These are phyloP conservation scores for Proterorhinus semilunaris DNA, from an alignment of 2,113 vertebrate species.

Conservation along the genomic window DNA sequence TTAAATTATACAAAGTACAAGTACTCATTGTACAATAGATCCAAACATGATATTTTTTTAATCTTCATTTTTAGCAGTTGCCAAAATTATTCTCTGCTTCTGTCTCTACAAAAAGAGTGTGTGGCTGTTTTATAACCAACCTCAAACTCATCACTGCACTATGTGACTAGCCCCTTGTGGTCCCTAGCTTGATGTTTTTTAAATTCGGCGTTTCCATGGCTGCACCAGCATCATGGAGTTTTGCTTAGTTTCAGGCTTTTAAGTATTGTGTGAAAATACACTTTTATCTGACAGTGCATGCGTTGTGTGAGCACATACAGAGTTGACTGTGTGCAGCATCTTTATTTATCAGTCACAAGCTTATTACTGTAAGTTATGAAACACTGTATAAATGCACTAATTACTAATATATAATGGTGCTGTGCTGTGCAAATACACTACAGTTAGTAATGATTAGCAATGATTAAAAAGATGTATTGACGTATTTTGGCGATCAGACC, in stretches of 20 bases:
- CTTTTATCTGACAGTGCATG: conserved; percentile 5
- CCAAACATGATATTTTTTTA: too few species aligned
- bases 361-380: conserved; percentile 6
- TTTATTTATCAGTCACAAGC: conserved; percentile 1
- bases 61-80: too few species aligned
- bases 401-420: neutral
- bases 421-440: too few species aligned
- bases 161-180: neutral
- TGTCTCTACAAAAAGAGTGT: too few species aligned
- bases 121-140: neutral
- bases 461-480: too few species aligned
- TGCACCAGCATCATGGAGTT: conserved; percentile 2
- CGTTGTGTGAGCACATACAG: neutral
- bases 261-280: neutral
- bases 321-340: neutral
- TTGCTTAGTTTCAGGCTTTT: conserved; percentile 1
- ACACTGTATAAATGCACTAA: neutral
- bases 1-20: neutral
- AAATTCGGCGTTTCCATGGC: conserved; percentile 7
- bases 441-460: too few species aligned
- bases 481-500: too few species aligned
- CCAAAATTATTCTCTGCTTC: too few species aligned
- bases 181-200: neutral
- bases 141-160: neutral
- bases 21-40: neutral